A percentile compares a stretch with the other conserved stretches of the same genome.
Conservation (phyloP, 2,113 vertebrate species). For the Corythornis madagascariensis region DNA sequence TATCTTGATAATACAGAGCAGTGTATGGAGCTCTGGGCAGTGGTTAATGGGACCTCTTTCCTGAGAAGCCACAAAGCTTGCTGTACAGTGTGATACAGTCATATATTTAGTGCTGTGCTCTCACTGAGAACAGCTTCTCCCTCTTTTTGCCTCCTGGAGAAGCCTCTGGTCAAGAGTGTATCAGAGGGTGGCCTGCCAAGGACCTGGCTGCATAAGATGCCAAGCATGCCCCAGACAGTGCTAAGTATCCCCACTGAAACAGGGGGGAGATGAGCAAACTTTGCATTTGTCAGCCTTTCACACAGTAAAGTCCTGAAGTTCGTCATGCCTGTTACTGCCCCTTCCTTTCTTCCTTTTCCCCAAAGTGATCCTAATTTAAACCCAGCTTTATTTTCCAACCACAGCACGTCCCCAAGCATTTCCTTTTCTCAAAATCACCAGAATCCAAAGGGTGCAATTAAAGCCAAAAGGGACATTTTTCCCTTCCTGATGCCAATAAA, state of each 20-base stretch:
- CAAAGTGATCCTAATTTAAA: conserved; percentile 21
- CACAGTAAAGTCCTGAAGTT: background rate
- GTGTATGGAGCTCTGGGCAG: background rate
- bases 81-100: background rate
- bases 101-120: rapidly evolving
- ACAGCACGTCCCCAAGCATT: background rate
- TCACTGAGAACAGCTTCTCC: background rate
- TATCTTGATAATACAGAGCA: background rate
- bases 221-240: background rate
- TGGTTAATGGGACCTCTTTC: background rate
- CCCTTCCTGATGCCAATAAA: background rate
- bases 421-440: conserved; percentile 19
- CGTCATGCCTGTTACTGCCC: background rate
- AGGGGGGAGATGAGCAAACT: background rate
- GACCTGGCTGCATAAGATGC: background rate
- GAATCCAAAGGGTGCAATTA: conserved; percentile 23
- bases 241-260: background rate
- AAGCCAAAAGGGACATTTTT: conserved; percentile 13
- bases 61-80: background rate
- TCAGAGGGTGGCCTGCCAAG: background rate
- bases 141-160: background rate
- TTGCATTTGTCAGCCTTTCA: background rate
- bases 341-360: background rate
- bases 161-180: background rate
- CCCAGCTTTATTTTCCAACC: background rate